Evolutionary conservation across 2,888 invertebrate species (phyloP), one percentile per base, ranked within the genome.

Genomic region (Polydesmus complanatus): DNA sequence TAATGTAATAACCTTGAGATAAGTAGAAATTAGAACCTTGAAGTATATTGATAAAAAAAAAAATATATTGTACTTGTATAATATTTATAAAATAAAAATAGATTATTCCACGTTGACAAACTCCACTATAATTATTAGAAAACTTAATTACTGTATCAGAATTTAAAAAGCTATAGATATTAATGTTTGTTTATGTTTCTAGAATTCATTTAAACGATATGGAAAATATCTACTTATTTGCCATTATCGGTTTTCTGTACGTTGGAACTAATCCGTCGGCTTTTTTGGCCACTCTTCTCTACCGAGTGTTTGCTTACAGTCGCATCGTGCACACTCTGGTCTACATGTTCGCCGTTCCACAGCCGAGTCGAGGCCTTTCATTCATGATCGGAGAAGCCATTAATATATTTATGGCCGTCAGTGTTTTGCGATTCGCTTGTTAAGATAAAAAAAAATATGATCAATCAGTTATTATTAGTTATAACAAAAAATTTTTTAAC

Each of bases 161-260:
- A n/a, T n/a, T n/a, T n/a, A n/a, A n/a, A n/a, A n/a, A n/a, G n/a
- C n/a, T n/a, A n/a, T n/a, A n/a, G n/a, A n/a, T n/a, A n/a, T n/a
- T n/a, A n/a, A n/a, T n/a, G n/a, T n/a, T n/a, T n/a, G n/a, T n/a
- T n/a, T n/a, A n/a, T n/a, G n/a, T 58, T 73, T 74, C 8, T 71
- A 83, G 84, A 68, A 84, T 83, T 14, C 84, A 85, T 70, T 75
- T 79, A 67, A 86, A 86, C 68, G 85, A 86, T 70, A 70, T 85
- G 71, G 85, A 85, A 73, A 86, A 84, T 71, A 84, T 86, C 60
- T 78, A 81, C 0, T 77, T 80, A 1, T 86, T 84, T 70, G 77
- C 83, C 70, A 68, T 82, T 18, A 71, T 81, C 27, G 81, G 79
- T 3, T 77, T 80, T 3, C 70, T 81, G 61, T 86, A 83, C 73